phyloP scores from a whole-genome alignment of 2,113 vertebrate species.

The Montifringilla adamsi region DNA sequence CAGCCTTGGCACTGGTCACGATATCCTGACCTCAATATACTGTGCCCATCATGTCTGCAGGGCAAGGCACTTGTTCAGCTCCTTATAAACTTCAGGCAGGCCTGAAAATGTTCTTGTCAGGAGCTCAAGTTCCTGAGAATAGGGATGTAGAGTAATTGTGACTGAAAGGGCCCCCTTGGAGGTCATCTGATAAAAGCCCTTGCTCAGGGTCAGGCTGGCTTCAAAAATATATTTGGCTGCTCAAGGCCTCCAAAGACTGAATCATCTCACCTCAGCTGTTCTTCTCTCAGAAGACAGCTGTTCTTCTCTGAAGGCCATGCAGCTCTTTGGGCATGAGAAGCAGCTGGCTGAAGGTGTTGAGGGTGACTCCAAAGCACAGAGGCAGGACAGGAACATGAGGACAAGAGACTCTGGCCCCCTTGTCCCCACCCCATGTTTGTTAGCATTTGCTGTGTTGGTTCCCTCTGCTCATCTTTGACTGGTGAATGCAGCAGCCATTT shows the following conservation, averaged over 20 bases:
- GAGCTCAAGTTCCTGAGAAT: background rate
- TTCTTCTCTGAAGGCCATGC: background rate
- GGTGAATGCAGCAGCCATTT: rapidly evolving
- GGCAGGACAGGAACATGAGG: background rate
- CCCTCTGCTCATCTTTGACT: background rate
- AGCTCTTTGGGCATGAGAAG: background rate
- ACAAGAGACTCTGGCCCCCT: background rate
- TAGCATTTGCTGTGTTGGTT: background rate
- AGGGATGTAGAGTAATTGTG: background rate
- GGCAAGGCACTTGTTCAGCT: background rate
- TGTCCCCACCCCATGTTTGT: background rate
- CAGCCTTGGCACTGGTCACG: background rate
- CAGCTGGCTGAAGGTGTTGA: background rate
- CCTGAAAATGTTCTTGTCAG: background rate
- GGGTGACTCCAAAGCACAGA: background rate
- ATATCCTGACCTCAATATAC: background rate
- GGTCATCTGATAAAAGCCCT: background rate
- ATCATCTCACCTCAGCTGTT: background rate
- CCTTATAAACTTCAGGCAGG: background rate
- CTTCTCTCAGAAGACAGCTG: background rate
- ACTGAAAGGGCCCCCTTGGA: background rate
- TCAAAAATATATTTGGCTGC: background rate
- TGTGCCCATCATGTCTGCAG: background rate
- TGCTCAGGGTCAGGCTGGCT: background rate
- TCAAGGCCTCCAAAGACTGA: background rate